These are phyloP conservation scores for Microcaecilia unicolor DNA, from an alignment of 2,797 vertebrate genomes.

Conservation along the genomic window DNA sequence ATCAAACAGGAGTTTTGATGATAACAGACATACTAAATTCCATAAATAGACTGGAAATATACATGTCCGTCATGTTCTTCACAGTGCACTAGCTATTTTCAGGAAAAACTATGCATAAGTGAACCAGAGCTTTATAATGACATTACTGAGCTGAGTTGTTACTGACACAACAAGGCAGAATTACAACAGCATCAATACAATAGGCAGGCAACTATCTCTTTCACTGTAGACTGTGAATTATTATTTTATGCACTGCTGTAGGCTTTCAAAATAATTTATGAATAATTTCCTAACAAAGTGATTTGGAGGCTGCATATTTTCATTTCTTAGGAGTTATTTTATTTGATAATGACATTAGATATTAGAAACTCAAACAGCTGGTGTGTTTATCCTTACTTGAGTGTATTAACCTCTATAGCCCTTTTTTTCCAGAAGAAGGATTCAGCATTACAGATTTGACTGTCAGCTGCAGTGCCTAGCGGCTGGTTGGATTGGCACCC, in stretches of 20 bases:
- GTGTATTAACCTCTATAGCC: conserved; percentile 91
- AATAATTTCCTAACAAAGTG: conserved; percentile 28
- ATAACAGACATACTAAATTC: too few species aligned
- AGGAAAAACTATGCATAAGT: too few species aligned
- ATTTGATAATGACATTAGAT: conserved; percentile 77
- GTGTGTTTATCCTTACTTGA: conserved; percentile 82
- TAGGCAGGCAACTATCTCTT: conserved; percentile 25
- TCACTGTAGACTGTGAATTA: conserved; percentile 20
- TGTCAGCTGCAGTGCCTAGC: conserved; percentile 79
- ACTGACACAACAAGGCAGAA: conserved; percentile 15
- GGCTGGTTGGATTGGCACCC: conserved; percentile 66
- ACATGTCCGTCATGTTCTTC: too few species aligned
- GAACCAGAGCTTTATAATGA: too few species aligned
- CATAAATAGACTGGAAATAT: too few species aligned
- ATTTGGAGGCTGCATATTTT: conserved; percentile 16
- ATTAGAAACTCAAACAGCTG: conserved; percentile 90
- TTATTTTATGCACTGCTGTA: conserved; percentile 25
- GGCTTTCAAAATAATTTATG: conserved; percentile 40
- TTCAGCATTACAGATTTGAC: conserved; percentile 67
- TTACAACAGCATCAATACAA: conserved; percentile 10
- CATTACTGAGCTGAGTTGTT: neutral
- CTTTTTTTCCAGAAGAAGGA: conserved; percentile 80
- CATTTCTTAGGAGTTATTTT: conserved; percentile 54
- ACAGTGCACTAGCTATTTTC: too few species aligned
- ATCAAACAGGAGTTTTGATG: too few species aligned